A percentile compares a stretch with the other conserved stretches of the same genome.
Conservation (phyloP, 2,113 vertebrate species). For the Vidua macroura region DNA sequence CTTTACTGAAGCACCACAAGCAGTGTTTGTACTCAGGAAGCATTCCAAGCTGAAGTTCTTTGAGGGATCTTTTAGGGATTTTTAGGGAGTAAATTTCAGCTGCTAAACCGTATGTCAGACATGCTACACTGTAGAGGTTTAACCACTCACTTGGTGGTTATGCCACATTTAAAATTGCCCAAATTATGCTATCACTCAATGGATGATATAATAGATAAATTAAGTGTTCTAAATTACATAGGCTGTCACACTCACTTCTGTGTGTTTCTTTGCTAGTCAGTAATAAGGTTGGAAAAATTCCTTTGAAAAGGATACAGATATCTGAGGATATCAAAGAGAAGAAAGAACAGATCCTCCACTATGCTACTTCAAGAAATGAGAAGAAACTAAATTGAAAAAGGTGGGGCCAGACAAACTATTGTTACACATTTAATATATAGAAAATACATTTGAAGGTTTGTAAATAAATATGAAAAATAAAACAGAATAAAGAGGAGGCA, state of each 20-base stretch:
- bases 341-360: neutral
- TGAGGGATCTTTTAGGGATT: neutral
- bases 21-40: neutral
- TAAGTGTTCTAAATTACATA: slow-evolving; percentile 28
- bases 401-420: neutral
- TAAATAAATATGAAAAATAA: neutral
- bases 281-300: neutral
- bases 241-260: neutral
- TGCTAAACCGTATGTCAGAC: neutral
- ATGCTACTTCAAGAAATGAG: neutral
- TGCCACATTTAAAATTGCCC: neutral
- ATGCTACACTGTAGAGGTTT: neutral
- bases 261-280: neutral
- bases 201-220: slow-evolving; percentile 30
- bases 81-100: neutral
- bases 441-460: neutral
- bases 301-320: neutral
- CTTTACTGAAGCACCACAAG: neutral
- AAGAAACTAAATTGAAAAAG: neutral
- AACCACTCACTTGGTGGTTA: neutral
- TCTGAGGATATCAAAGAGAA: neutral
- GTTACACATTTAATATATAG: neutral
- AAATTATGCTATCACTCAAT: slow-evolving; percentile 33
- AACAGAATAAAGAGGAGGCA: neutral
- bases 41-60: neutral